These are phyloP conservation scores for Dorcus hopei DNA, from an alignment of 2,888 invertebrate species.

Conservation along the genomic window DNA sequence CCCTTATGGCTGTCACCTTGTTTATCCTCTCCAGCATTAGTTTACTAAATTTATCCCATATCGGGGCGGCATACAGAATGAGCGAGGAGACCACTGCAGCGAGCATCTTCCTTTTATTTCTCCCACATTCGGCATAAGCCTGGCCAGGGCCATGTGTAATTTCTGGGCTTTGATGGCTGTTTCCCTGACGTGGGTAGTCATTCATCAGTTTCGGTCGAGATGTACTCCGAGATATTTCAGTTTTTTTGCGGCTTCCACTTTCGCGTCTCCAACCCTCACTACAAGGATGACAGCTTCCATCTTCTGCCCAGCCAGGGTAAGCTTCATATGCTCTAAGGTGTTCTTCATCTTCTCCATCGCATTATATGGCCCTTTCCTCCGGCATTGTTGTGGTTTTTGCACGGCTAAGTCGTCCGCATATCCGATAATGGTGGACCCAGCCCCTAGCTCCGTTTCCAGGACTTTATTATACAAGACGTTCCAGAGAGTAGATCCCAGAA, in stretches of 20 bases:
- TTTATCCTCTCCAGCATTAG: too few relatives aligned
- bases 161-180: not conserved
- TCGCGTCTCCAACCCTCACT: not conserved
- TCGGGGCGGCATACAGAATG: too few relatives aligned
- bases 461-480: too few relatives aligned
- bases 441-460: too few relatives aligned
- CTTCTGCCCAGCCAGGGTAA: slow-evolving; percentile 7
- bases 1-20: too few relatives aligned
- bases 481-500: too few relatives aligned
- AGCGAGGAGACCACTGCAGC: too few relatives aligned
- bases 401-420: not conserved
- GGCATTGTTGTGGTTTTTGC: not conserved
- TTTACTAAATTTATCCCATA: too few relatives aligned
- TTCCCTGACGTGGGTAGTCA: not conserved
- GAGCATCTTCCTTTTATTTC: slow-evolving; percentile 1
- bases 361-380: not conserved
- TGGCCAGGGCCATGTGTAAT: not conserved
- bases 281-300: slow-evolving; percentile 8
- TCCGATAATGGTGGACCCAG: too few relatives aligned
- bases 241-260: not conserved
- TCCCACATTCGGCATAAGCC: not conserved
- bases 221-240: not conserved
- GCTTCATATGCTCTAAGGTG: slow-evolving; percentile 6
- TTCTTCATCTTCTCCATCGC: not conserved
- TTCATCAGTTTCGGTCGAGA: not conserved